Base-by-base conservation (phyloP, 2,113 vertebrate genomes). In the Aptenodytes forsteri region DNA sequence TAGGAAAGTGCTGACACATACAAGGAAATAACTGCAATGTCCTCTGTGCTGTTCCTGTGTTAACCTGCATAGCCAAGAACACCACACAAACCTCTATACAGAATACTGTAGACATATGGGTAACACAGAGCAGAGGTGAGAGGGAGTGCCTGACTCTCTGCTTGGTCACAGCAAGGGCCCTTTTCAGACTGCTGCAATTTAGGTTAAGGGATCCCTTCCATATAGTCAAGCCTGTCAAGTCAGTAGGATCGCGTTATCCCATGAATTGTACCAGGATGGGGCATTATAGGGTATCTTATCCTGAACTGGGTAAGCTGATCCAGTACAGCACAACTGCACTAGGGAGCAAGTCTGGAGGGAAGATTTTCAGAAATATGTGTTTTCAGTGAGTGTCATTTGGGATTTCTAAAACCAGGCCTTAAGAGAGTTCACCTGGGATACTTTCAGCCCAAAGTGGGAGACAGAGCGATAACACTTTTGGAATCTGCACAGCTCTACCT, bases 1-100 rank as follows among this genome's bases (percentile, higher is more conserved):
- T 80, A 70, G 59, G 21, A 61, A 90, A 96, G 76, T 81, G 83
- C 96, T 94, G 93, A 95, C 47, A 42, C 66, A 11, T 12, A 46
- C 30, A 77, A 70, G 79, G 85, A 80, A 94, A 58, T 42, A 66
- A 44, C 67, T 76, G 66, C 85, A n/a, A 0, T 46, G 67, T 93
- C 64, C 88, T 77, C 65, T 55, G 29, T 56, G 73, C 73, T 83
- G 78, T 26, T 85, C 46, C 65, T 30, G 21, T 25, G 62, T 66
- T 86, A 50, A 72, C 76, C 64, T 36, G 40, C 6, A 1, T 6
- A 65, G 70, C 58, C 64, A 16, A 49, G 71, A 90, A 54, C 71
- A 64, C 49, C 26, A 18, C 0, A 0, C 64, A 89, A 71, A 50
- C 27, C 44, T n/a, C 81, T 9, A 26, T 16, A 18, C 23, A 25